Evolutionary conservation across 1,140 invertebrate genomes (phyloP).

Genomic region (Meloidogyne hapla): DNA sequence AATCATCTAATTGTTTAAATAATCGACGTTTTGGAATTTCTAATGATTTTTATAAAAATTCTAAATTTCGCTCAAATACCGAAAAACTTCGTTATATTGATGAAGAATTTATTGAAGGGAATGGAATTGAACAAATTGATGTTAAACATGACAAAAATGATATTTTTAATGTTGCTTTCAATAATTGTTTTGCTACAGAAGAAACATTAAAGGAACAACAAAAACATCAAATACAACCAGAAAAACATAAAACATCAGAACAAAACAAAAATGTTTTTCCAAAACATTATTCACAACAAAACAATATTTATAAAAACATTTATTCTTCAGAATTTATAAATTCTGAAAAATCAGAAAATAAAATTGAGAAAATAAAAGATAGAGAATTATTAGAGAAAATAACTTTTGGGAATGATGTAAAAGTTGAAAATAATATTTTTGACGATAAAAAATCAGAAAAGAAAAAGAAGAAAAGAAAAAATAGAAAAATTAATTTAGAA

Average conservation of each 20-base stretch:
- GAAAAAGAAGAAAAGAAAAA: not conserved
- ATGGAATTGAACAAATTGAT: not conserved
- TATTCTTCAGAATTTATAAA: not conserved
- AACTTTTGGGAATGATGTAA: not conserved
- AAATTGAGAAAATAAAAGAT: not conserved
- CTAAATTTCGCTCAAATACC: not conserved
- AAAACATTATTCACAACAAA: too few species aligned
- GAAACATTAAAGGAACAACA: not conserved
- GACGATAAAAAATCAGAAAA: not conserved
- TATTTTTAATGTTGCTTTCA: not conserved
- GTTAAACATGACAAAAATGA: not conserved
- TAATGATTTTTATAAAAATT: not conserved
- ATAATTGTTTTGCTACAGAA: not conserved
- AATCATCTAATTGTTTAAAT: not conserved
- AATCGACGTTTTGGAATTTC: not conserved
- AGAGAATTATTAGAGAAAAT: not conserved
- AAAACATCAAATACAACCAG: too few species aligned
- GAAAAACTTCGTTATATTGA: not conserved
- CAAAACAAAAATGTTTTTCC: not conserved
- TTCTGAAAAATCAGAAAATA: not conserved
- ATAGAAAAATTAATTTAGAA: not conserved
- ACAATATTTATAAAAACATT: not conserved
- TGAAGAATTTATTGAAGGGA: conserved; percentile 3
- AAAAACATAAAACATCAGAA: not conserved
- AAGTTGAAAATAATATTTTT: not conserved